Evolutionary conservation across 2,888 invertebrate genomes (phyloP).

Genomic region (Leuctra nigra): DNA sequence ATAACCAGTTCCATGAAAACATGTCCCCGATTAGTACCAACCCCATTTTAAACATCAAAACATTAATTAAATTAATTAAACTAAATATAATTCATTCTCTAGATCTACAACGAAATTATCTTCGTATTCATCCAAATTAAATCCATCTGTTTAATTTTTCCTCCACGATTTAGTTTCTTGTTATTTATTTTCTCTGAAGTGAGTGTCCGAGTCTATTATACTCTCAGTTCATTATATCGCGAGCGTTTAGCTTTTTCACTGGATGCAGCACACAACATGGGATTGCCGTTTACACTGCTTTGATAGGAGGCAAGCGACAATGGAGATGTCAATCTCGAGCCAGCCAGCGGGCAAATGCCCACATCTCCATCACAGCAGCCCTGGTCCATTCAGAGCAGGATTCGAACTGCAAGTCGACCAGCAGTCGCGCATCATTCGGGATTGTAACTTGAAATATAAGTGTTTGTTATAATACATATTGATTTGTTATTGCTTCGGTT

Average conservation of each 20-base stretch:
- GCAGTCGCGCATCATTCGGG: no score
- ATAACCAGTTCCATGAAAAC: slow-evolving; percentile 11
- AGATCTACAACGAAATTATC: no score
- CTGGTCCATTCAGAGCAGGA: no score
- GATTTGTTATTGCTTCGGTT: no score
- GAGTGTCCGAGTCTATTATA: neutral
- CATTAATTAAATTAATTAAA: slow-evolving; percentile 2
- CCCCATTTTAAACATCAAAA: no score
- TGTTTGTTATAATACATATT: no score
- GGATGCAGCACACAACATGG: slow-evolving; percentile 14
- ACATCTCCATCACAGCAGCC: no score
- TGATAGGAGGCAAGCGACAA: slow-evolving; percentile 16
- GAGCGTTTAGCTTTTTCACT: slow-evolving; percentile 23
- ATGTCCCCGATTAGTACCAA: neutral
- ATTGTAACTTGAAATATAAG: no score
- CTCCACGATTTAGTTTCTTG: neutral
- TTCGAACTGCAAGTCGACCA: no score
- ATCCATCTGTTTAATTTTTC: neutral
- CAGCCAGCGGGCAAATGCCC: slow-evolving; percentile 8
- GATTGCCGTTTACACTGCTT: slow-evolving; percentile 21
- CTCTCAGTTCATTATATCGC: neutral
- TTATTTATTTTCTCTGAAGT: neutral
- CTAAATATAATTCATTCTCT: neutral
- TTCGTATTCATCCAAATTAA: no score
- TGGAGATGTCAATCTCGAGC: slow-evolving; percentile 21